These are phyloP conservation scores for Leptogaster cylindrica DNA, from an alignment of 2,888 invertebrate genomes.

Conservation along the genomic window DNA sequence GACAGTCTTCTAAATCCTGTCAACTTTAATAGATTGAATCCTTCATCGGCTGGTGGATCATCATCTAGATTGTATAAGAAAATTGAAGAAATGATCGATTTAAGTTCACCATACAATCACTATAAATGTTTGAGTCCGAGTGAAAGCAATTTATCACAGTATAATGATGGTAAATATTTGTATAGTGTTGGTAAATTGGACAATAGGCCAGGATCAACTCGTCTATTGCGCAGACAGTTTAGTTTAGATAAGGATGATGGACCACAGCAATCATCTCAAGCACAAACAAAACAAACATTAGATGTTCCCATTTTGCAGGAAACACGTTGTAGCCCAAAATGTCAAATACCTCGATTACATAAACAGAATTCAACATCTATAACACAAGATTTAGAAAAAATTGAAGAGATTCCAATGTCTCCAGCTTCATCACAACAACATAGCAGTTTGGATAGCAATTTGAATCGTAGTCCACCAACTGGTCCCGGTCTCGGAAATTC, in stretches of 20 bases:
- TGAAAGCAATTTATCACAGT: conserved; percentile 63
- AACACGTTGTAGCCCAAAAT: conserved; percentile 55
- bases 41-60: conserved; percentile 56
- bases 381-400: conserved; percentile 72
- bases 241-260: conserved; percentile 74
- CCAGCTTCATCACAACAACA: conserved; percentile 62
- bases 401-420: conserved; percentile 70
- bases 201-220: conserved; percentile 61
- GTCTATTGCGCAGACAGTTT: conserved; percentile 70
- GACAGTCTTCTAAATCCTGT: conserved; percentile 58
- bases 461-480: conserved; percentile 60
- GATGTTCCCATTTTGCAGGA: conserved; percentile 60
- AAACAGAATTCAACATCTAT: conserved; percentile 75
- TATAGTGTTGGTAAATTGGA: conserved; percentile 53
- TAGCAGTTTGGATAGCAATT: conserved; percentile 59
- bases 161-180: conserved; percentile 59
- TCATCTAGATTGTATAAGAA: conserved; percentile 60
- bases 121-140: conserved; percentile 75
- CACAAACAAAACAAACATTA: conserved; percentile 50
- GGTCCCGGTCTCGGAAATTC: not conserved
- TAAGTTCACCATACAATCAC: conserved; percentile 77
- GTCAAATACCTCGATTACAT: conserved; percentile 60
- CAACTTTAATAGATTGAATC: conserved; percentile 57
- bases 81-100: conserved; percentile 65
- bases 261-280: conserved; percentile 51